Evolutionary conservation across 2,797 vertebrate species (phyloP).

Genomic region (Xerus rutilus): DNA sequence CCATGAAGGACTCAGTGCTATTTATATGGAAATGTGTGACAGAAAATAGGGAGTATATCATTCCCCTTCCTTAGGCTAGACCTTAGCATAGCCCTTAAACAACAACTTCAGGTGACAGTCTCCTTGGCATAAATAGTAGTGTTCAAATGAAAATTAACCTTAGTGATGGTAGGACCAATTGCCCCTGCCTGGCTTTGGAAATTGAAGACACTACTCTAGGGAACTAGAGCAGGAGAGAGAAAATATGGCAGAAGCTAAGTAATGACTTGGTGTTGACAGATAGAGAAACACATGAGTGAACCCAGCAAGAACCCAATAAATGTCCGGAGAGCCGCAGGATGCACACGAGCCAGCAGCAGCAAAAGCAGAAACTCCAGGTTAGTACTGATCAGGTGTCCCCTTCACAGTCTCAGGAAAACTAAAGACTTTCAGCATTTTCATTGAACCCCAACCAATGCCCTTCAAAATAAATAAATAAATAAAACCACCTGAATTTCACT

Average conservation of each 20-base stretch:
- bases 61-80: not conserved
- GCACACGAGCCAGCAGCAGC: not conserved
- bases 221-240: not conserved
- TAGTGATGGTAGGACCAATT: not conserved
- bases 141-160: not conserved
- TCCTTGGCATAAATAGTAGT: not conserved
- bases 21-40: not conserved
- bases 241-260: not conserved
- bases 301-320: not conserved
- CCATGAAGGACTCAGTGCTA: not conserved
- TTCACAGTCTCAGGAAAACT: not conserved
- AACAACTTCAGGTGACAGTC: not conserved
- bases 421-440: conserved; percentile 17
- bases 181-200: not conserved
- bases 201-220: not conserved
- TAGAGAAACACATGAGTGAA: not conserved
- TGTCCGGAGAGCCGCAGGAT: not conserved
- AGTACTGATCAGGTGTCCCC: not conserved
- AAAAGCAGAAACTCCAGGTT: not conserved
- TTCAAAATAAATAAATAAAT: not conserved
- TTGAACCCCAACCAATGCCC: not conserved
- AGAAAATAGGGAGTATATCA: not conserved
- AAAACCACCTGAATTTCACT: not conserved
- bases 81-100: not conserved
- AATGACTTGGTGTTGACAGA: not conserved